Base-by-base conservation (phyloP, 2,888 invertebrate genomes). In the Coremacera marginata region DNA sequence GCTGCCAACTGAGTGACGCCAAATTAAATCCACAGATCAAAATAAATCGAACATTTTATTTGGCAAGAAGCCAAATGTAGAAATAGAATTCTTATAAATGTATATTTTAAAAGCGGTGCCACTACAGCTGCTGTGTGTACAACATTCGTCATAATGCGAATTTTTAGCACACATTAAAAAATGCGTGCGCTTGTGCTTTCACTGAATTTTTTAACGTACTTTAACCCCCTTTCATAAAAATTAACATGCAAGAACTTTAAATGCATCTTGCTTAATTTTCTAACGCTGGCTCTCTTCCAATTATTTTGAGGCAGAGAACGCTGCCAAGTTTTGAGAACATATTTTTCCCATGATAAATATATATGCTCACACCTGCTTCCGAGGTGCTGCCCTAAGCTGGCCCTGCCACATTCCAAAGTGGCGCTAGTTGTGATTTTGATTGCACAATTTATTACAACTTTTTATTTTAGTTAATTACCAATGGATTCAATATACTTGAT, bases 401-500 rank as follows among this genome's bases (percentile, higher is more conserved):
- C 44, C 44, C 44, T 44, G 44, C 14, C 44, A 44, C 11, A 44
- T 44, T 44, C 44, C 14, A 14, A 44, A 44, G 1, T 7, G 44
- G 44, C 44, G 44, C 44, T 44, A 14, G 3, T 44, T 11, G 11
- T 44, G 2, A 44, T 44, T 44, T 44, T 44, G 44, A 44, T 44
- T 44, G 44, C 4, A 44, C 1, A 11, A 44, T 2, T 44, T 7
- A 44, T 44, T 11, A 44, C 1, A 44, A 44, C 14, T 11, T 44
- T 22, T 74, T n/a, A 83, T 89, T 90, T 27, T 90, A 96, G 96
- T 93, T 97, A 91, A 93, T 94, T 80, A 94, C 97, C 44, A 98
- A 98, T 90, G 94, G 95, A 73, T 98, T 97, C 86, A 95, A 94
- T 84, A 95, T 98, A 81, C 90, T 95, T 82, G 95, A 97, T 87